phyloP scores from a whole-genome alignment of 2,888 invertebrate genomes.

The Agrotis puta region DNA sequence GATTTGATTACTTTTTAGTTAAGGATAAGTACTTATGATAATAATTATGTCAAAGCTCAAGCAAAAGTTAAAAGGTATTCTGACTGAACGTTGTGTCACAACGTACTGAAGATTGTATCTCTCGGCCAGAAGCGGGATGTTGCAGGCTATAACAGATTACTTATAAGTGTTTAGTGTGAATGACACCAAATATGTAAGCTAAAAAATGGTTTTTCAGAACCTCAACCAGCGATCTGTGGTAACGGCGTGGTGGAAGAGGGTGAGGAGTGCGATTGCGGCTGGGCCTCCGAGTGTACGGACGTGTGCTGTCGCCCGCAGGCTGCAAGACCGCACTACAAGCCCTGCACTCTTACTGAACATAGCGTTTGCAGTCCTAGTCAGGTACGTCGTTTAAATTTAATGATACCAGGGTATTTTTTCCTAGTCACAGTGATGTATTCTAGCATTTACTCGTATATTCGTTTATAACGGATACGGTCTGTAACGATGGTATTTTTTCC shows the following conservation, averaged over 20 bases:
- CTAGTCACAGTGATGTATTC: no score
- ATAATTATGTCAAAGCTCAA: no score
- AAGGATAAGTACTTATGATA: no score
- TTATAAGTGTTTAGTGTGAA: background rate
- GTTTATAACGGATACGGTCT: no score
- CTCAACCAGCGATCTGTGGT: slow-evolving; percentile 98
- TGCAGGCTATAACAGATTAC: background rate
- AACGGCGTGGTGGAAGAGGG: slow-evolving; percentile 99
- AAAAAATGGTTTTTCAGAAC: slow-evolving; percentile 91
- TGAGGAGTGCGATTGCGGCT: slow-evolving; percentile 99
- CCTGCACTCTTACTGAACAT: slow-evolving; percentile 96
- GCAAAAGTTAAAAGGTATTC: no score
- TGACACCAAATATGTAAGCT: background rate
- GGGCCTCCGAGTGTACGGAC: slow-evolving; percentile 98
- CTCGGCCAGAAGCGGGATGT: background rate
- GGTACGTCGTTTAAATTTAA: slow-evolving; percentile 81
- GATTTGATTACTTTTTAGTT: no score
- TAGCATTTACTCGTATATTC: no score
- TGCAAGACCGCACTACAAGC: slow-evolving; percentile 95
- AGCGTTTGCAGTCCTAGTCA: slow-evolving; percentile 95
- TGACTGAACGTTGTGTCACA: no score
- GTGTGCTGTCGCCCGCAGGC: slow-evolving; percentile 98
- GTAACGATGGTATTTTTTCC: no score
- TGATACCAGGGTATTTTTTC: no score
- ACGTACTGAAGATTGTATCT: no score